phyloP scores from a whole-genome alignment of 2,113 vertebrate species.

The Eulemur rufifrons region DNA sequence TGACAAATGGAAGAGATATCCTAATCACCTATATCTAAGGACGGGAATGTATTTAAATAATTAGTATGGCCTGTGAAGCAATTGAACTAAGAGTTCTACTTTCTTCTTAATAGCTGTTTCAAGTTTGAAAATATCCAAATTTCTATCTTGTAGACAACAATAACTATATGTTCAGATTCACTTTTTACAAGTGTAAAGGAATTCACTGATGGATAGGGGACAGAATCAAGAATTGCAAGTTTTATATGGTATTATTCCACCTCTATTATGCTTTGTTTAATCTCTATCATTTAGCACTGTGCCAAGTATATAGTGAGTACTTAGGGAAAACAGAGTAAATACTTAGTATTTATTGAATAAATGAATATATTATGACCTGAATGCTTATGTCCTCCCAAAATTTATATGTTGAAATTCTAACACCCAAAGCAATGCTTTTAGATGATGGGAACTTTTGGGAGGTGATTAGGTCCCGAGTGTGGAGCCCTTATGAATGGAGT shows the following conservation, averaged over 20 bases:
- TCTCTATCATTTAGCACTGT: neutral
- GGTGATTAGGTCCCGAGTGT: neutral
- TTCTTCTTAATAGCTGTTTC: neutral
- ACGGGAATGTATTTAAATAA: neutral
- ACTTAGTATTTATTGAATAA: neutral
- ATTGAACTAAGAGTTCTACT: neutral
- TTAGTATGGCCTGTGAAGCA: neutral
- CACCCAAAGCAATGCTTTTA: neutral
- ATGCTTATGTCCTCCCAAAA: neutral
- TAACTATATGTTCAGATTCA: neutral
- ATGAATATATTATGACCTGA: neutral
- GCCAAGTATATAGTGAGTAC: neutral
- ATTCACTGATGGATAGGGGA: neutral
- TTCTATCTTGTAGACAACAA: neutral
- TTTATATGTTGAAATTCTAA: neutral
- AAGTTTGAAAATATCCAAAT: neutral
- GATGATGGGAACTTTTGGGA: fast-evolving
- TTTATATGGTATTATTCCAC: neutral
- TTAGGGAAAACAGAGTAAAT: neutral
- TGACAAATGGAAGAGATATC: neutral
- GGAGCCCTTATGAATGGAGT: neutral
- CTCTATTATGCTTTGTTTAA: neutral
- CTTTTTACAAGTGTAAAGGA: neutral
- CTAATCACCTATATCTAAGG: neutral
- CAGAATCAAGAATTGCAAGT: neutral